phyloP scores from a whole-genome alignment of 2,113 vertebrate species.

The Solenodon paradoxus region DNA sequence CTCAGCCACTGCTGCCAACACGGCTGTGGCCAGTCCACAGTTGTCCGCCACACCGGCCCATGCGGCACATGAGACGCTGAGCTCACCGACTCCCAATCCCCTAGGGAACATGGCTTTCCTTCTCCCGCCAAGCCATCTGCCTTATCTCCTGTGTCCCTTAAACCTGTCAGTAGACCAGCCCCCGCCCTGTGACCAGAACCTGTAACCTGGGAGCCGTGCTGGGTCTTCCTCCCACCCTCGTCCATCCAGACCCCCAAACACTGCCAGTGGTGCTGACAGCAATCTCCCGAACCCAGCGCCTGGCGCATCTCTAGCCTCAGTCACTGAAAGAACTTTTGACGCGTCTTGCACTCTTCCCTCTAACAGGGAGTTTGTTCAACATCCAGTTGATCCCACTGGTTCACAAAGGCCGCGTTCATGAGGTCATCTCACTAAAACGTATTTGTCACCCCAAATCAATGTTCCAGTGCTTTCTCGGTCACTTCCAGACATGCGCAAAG shows the following conservation, averaged over 20 bases:
- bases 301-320: not conserved
- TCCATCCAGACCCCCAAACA: not conserved
- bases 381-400: not conserved
- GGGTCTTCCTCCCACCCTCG: not conserved
- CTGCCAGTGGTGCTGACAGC: not conserved
- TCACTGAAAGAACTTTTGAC: not conserved
- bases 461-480: fast-evolving
- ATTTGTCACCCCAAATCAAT: not conserved
- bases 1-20: not conserved
- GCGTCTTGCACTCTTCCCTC: not conserved
- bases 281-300: not conserved
- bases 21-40: not conserved
- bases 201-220: not conserved
- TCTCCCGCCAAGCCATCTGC: not conserved
- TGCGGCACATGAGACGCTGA: not conserved
- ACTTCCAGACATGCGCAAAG: not conserved
- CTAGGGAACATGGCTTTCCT: not conserved
- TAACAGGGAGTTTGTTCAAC: not conserved
- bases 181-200: not conserved
- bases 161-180: not conserved
- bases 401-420: not conserved
- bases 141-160: not conserved
- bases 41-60: not conserved
- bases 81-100: not conserved
- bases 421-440: not conserved